phyloP scores from a whole-genome alignment of 2,888 invertebrate species.

The Meteorus cinctellus region DNA sequence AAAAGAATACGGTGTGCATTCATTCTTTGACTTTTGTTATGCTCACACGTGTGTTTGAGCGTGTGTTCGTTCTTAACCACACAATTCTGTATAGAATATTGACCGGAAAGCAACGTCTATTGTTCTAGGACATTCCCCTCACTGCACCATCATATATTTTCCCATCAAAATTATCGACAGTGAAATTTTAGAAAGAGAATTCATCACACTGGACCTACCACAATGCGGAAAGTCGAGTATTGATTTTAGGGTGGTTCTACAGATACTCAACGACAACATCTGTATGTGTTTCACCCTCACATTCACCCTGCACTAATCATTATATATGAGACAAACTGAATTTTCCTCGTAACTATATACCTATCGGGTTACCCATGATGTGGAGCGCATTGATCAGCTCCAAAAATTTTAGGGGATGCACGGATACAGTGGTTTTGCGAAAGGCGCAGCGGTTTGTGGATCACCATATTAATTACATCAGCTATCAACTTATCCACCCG shows the following conservation, averaged over 20 bases:
- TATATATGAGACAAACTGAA: constrained; percentile 16
- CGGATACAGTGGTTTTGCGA: background rate
- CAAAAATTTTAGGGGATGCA: background rate
- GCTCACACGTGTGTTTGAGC: too few relatives aligned
- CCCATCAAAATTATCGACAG: background rate
- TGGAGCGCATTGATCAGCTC: background rate
- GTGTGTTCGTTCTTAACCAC: too few relatives aligned
- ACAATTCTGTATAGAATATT: too few relatives aligned
- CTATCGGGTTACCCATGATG: background rate
- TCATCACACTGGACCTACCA: constrained; percentile 19
- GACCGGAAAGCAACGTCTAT: too few relatives aligned
- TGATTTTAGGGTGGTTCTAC: constrained; percentile 16
- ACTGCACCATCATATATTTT: too few relatives aligned
- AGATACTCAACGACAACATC: too few relatives aligned
- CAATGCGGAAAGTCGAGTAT: constrained; percentile 19
- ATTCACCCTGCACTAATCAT: constrained; percentile 5
- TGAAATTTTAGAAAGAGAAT: background rate
- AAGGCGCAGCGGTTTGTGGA: constrained; percentile 1
- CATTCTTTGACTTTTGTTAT: background rate
- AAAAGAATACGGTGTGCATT: background rate
- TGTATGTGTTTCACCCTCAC: background rate
- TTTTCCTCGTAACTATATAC: constrained; percentile 12
- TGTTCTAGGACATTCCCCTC: too few relatives aligned
- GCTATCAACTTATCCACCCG: constrained; percentile 35
- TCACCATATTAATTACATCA: constrained; percentile 37